Evolutionary conservation across 2,888 invertebrate genomes (phyloP), one percentile per base, ranked within the genome.

Genomic region (Lasioglossum vierecki): DNA sequence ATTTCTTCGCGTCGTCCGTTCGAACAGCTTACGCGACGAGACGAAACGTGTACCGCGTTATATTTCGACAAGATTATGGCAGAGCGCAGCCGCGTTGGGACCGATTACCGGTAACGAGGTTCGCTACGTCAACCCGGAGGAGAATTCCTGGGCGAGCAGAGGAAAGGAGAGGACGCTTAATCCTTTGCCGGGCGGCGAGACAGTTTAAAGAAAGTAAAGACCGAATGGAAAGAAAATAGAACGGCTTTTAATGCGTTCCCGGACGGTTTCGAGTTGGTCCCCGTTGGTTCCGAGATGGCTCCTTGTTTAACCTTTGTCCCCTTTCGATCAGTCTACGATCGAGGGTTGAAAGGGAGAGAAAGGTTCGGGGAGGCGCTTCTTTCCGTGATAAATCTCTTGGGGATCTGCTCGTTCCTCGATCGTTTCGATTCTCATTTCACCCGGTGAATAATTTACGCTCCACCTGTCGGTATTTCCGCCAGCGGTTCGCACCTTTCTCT

Each of bases 371-470:
- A 6, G 53, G 0, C 22, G 8, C 22, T 39, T 53, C 39, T 63
- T 13, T 15, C 4, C 30, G 13, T n/a, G 15, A 83, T 82, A 76
- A 76, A 82, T 83, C 11, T 75, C 60, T 68, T n/a, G 68, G n/a
- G 39, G 8, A 74, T 57, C 18, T 22, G 53, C 68, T 35, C 73
- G 66, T 30, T 35, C 53, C 35, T 13, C 30, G 18, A 57, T 82
- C 76, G 30, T 22, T 44, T 15, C 35, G 26, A 72, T 26, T 35
- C 66, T 76, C n/a, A 39, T 35, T 60, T 39, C 44, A 15, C 6
- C 41, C 63, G 53, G 26, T 26, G 82, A 76, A 82, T 76, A 83
- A 83, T 60, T 72, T 66, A 82, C 68, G 44, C 18, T 35, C 68
- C 44, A 35, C 66, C 79, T 68, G 57, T 79, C 66, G 15, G 66